Percentiles rank a stretch among this genome's conserved stretches.
Evolutionary conservation across 1,140 invertebrate genomes (phyloP).

Genomic region (Drosophila santomea): DNA sequence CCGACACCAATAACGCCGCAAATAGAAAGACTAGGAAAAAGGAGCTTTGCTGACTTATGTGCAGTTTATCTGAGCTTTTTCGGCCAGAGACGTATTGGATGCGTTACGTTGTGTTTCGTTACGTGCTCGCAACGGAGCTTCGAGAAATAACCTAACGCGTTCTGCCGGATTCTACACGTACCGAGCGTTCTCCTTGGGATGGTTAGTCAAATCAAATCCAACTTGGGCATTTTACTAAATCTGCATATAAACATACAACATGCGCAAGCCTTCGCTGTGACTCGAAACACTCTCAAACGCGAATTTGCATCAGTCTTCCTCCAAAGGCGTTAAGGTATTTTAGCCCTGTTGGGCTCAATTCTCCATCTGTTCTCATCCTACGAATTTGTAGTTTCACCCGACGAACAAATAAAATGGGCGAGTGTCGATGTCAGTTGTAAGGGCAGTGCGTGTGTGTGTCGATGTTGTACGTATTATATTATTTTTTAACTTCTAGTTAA

Average conservation of each 20-base stretch:
- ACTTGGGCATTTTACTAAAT: background rate
- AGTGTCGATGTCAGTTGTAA: slow-evolving; percentile 6
- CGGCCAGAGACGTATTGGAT: background rate
- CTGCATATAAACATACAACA: background rate
- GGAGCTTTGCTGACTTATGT: slow-evolving; percentile 28
- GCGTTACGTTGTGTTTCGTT: background rate
- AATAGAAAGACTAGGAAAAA: slow-evolving; percentile 48
- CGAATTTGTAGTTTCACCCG: background rate
- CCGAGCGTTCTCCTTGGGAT: background rate
- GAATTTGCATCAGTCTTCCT: background rate
- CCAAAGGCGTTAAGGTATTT: slow-evolving; percentile 27
- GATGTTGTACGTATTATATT: slow-evolving; percentile 4
- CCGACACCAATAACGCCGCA: slow-evolving; percentile 46
- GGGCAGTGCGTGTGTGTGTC: slow-evolving; percentile 7
- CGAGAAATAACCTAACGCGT: slow-evolving; percentile 22
- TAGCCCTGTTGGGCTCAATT: background rate
- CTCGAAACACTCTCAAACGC: background rate
- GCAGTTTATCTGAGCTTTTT: slow-evolving; percentile 1
- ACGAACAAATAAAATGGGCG: slow-evolving; percentile 18
- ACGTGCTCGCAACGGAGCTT: background rate
- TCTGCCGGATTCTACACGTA: background rate
- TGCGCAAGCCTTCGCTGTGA: background rate
- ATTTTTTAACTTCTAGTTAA: background rate
- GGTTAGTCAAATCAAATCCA: background rate
- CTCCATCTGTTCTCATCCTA: background rate